Evolutionary conservation across 2,113 vertebrate genomes (phyloP), one percentile per base, ranked within the genome.

Genomic region (Tricholaema leucomelas): DNA sequence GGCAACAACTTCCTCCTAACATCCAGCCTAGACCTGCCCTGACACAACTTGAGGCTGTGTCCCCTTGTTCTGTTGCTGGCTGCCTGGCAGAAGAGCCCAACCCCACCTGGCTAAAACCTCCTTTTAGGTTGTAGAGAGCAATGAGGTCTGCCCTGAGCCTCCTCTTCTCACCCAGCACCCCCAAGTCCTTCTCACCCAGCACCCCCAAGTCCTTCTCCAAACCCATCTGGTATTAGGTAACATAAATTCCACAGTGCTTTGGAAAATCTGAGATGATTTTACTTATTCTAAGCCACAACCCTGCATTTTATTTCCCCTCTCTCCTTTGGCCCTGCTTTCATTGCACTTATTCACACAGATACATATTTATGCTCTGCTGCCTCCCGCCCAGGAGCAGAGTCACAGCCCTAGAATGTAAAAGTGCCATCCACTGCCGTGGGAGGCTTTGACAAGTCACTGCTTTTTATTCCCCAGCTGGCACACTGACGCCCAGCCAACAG

Each of bases 401-500:
- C 0, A 0, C 19, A 81, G 36, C 13, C 48, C 38, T 72, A 61
- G 81, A 73, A 69, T 2, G 10, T 66, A 81, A 75, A 84, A 84
- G 40, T 59, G 48, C 74, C 90, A 90, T 78, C 67, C 23, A 72
- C 88, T 87, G 6, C 56, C 38, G 46, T 76, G 60, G 58, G 46
- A 91, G 56, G 28, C 15, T 93, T 91, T 79, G 66, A 81, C 79
- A 94, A 93, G 40, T 81, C 25, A n/a, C 27, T 80, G 83, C 63
- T 85, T 91, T 93, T 92, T 83, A 63, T 88, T 94, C 46, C 27
- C 71, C 71, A 73, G 88, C 81, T 95, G 88, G 72, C 67, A 66
- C 19, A 4, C 33, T 85, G 78, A 33, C 88, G 94, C 0, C 0
- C 46, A 88, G 80, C 66, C 90, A 88, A 44, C 79, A 91, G 75